phyloP scores from a whole-genome alignment of 2,888 invertebrate species.

The Leptinotarsa juncta region DNA sequence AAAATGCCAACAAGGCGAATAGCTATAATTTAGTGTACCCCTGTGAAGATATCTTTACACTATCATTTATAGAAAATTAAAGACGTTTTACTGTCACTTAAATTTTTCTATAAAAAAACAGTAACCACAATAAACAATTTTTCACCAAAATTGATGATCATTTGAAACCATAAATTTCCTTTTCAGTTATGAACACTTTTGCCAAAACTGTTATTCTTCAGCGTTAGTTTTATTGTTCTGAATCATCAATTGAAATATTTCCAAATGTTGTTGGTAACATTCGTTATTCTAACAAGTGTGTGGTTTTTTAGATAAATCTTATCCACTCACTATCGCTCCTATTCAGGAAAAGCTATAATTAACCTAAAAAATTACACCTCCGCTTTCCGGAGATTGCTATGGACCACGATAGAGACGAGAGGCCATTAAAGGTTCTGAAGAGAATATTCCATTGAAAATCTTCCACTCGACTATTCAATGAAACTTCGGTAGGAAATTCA shows the following conservation, averaged over 20 bases:
- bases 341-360: slow-evolving; percentile 46
- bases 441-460: neutral
- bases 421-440: neutral
- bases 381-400: slow-evolving; percentile 40
- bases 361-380: slow-evolving; percentile 45
- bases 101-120: too few relatives aligned
- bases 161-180: too few relatives aligned
- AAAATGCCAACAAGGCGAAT: too few relatives aligned
- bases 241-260: slow-evolving; percentile 8
- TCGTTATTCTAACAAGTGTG: slow-evolving; percentile 6
- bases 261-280: slow-evolving; percentile 1
- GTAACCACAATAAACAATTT: too few relatives aligned
- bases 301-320: slow-evolving; percentile 9
- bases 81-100: too few relatives aligned
- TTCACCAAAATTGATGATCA: too few relatives aligned
- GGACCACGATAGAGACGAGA: slow-evolving; percentile 21
- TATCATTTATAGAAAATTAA: too few relatives aligned
- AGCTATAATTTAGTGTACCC: too few relatives aligned
- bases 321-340: slow-evolving; percentile 29
- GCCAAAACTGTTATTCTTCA: neutral
- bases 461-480: slow-evolving; percentile 4
- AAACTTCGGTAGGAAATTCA: slow-evolving; percentile 5
- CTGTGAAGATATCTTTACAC: too few relatives aligned
- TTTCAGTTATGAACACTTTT: too few relatives aligned
- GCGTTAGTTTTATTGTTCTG: neutral